Evolutionary conservation across 2,113 vertebrate genomes (phyloP).

Genomic region (Hylia prasina): DNA sequence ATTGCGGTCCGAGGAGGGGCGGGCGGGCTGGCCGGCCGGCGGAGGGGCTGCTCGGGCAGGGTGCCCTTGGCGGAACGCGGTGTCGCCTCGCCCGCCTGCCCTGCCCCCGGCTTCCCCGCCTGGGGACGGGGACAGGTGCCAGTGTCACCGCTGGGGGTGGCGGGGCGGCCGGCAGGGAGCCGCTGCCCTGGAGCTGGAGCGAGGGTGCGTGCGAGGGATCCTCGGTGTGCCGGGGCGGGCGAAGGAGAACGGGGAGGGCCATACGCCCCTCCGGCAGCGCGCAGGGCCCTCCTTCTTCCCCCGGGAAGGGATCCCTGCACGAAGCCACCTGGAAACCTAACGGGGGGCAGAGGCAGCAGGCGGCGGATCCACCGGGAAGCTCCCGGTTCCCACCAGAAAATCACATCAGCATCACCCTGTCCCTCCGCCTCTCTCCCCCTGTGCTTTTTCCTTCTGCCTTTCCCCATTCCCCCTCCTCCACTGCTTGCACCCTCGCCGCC

Average conservation of each 20-base stretch:
- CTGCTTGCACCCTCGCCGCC: neutral
- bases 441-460: neutral
- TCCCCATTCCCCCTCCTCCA: neutral
- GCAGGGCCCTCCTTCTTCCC: neutral
- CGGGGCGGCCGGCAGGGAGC: neutral
- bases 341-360: neutral
- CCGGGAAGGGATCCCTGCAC: neutral
- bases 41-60: neutral
- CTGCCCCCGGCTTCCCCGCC: neutral
- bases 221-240: neutral
- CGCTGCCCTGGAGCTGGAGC: neutral
- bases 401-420: slow-evolving; percentile 24
- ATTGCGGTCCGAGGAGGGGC: neutral
- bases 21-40: neutral
- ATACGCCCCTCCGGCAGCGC: neutral
- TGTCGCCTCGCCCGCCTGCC: neutral
- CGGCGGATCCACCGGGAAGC: slow-evolving; percentile 5
- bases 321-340: neutral
- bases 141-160: neutral
- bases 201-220: neutral
- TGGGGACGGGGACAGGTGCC: neutral
- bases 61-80: neutral
- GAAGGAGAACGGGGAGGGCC: neutral
- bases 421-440: neutral
- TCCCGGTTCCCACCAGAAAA: slow-evolving; percentile 9